Conservation (phyloP, 2,113 vertebrate species). For the Coptodon rendalli region DNA sequence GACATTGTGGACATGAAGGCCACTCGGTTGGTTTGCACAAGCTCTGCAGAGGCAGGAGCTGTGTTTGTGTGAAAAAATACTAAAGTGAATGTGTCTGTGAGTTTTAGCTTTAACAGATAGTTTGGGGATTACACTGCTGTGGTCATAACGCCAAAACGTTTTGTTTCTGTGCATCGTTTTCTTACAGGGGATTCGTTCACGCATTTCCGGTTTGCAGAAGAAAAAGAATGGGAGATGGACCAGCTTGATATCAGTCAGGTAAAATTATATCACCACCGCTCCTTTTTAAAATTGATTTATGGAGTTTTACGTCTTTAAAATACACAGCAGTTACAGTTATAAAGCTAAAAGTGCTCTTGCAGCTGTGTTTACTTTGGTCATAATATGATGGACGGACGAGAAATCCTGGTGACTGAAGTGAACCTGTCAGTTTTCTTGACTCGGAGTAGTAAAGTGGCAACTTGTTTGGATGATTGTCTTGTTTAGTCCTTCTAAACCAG, state of each 20-base stretch:
- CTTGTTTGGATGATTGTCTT: not conserved
- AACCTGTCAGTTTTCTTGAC: not conserved
- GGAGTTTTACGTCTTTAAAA: not conserved
- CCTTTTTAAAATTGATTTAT: not conserved
- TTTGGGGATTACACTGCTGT: not conserved
- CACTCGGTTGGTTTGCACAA: not conserved
- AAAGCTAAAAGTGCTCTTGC: not conserved
- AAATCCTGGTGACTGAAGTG: not conserved
- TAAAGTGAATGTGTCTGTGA: not conserved
- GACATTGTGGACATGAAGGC: not conserved
- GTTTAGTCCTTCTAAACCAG: not conserved
- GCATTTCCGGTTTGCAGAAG: conserved; percentile 91
- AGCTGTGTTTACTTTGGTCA: not conserved
- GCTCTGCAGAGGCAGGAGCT: not conserved
- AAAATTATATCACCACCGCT: conserved; percentile 8
- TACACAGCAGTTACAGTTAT: not conserved
- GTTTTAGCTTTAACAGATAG: not conserved
- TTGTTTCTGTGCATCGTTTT: not conserved
- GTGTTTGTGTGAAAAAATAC: not conserved
- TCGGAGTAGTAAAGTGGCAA: not conserved
- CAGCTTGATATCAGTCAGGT: conserved; percentile 76
- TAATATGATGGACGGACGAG: not conserved
- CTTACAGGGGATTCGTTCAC: conserved; percentile 86
- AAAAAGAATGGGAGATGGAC: conserved; percentile 89
- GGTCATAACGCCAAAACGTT: not conserved